Evolutionary conservation across 2,797 vertebrate species (phyloP).

Genomic region (Danionella dracula): DNA sequence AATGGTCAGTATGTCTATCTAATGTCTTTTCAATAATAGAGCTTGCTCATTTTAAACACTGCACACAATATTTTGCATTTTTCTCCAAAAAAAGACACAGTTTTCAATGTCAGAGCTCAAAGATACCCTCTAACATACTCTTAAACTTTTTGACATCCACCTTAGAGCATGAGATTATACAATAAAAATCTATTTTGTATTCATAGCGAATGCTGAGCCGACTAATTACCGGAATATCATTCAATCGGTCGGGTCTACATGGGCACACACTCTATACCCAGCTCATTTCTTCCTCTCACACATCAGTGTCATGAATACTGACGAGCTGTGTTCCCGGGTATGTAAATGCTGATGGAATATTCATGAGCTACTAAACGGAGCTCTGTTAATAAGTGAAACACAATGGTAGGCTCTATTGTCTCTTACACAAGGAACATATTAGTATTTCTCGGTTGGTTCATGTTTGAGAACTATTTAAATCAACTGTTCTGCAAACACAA

Average conservation of each 20-base stretch:
- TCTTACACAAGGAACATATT: not conserved
- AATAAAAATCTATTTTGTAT: not conserved
- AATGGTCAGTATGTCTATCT: too few relatives aligned
- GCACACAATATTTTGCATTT: too few relatives aligned
- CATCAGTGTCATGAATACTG: constrained; percentile 19
- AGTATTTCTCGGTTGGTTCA: not conserved
- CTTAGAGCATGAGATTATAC: not conserved
- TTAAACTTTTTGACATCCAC: not conserved
- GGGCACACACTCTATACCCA: not conserved
- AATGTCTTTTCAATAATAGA: too few relatives aligned
- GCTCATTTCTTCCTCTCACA: not conserved
- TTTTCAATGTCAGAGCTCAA: too few relatives aligned
- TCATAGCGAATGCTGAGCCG: not conserved
- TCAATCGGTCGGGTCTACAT: not conserved
- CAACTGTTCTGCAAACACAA: not conserved
- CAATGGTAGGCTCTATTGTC: constrained; percentile 17
- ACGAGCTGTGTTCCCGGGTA: constrained; percentile 2
- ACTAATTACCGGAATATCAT: not conserved
- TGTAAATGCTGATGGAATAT: constrained; percentile 36
- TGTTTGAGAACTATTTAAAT: not conserved
- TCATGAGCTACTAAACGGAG: constrained; percentile 37
- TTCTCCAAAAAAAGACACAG: too few relatives aligned
- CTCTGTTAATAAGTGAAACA: constrained; percentile 33
- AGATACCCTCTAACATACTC: too few relatives aligned
- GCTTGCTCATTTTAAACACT: too few relatives aligned